phyloP scores from a whole-genome alignment of 2,888 invertebrate species.

The Ichneumoninae sp. region DNA sequence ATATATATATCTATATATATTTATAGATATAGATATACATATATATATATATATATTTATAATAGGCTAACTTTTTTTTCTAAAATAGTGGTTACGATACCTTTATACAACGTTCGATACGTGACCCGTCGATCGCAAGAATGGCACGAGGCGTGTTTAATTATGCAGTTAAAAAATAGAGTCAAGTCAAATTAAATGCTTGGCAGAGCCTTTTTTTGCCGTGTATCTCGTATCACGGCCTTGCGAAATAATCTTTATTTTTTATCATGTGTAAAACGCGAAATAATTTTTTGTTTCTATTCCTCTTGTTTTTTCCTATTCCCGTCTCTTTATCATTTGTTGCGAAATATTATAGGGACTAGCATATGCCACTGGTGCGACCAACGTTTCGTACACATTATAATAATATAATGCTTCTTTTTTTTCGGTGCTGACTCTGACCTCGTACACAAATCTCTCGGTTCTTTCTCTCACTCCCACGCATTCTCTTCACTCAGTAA shows the following conservation, averaged over 20 bases:
- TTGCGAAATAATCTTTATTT: constrained; percentile 23
- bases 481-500: constrained; percentile 39
- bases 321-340: constrained; percentile 49
- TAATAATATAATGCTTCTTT: constrained; percentile 60
- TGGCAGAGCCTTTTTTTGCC: constrained; percentile 13
- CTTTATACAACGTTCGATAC: constrained; percentile 77
- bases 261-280: not conserved
- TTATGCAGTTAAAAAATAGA: constrained; percentile 28
- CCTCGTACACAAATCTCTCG: constrained; percentile 19
- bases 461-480: constrained; percentile 9
- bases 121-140: constrained; percentile 75
- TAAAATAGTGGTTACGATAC: constrained; percentile 80
- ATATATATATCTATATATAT: constrained; percentile 64
- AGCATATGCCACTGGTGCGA: constrained; percentile 69
- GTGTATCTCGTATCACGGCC: not conserved
- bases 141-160: constrained; percentile 59
- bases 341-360: constrained; percentile 62
- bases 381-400: constrained; percentile 72
- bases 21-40: constrained; percentile 62
- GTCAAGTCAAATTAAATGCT: constrained; percentile 4
- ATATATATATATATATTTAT: constrained; percentile 69
- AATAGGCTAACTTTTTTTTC: constrained; percentile 76
- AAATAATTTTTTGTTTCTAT: constrained; percentile 19
- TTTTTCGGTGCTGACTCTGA: constrained; percentile 40
- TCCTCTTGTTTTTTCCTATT: not conserved